A percentile compares a stretch with the other conserved stretches of the same genome.
phyloP scores from a whole-genome alignment of 2,888 invertebrate species.

The Mythimna loreyi region DNA sequence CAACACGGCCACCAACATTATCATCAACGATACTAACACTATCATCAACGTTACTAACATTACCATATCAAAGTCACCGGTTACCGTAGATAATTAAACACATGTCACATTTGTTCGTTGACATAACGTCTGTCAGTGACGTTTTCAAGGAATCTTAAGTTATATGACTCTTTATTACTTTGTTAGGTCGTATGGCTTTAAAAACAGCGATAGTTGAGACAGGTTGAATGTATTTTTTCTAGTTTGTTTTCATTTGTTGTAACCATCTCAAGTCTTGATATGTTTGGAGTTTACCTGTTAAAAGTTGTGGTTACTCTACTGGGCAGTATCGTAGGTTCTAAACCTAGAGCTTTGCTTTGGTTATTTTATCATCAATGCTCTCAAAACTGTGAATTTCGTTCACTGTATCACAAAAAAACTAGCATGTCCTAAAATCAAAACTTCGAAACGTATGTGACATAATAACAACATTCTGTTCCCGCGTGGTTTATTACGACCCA shows the following conservation, averaged over 20 bases:
- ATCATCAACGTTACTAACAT: constrained; percentile 38
- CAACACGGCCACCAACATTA: constrained; percentile 34
- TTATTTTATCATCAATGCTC: too few species aligned
- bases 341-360: too few species aligned
- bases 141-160: constrained; percentile 75
- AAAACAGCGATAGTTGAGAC: constrained; percentile 45
- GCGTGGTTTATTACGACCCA: too few species aligned
- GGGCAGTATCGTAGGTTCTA: too few species aligned
- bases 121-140: constrained; percentile 67
- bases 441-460: too few species aligned
- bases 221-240: too few species aligned
- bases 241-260: too few species aligned
- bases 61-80: constrained; percentile 65
- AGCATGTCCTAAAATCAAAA: too few species aligned
- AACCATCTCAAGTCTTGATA: neutral
- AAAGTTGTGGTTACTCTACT: too few species aligned
- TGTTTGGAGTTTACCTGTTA: neutral
- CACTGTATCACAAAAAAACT: too few species aligned
- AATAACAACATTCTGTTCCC: too few species aligned
- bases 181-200: constrained; percentile 57
- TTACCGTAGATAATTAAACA: constrained; percentile 66
- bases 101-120: constrained; percentile 69
- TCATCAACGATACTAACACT: constrained; percentile 25
- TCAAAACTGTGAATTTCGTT: too few species aligned
- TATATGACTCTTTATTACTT: constrained; percentile 70